These are phyloP conservation scores for Nomia melanderi DNA, from an alignment of 1,140 invertebrate species.

Conservation along the genomic window DNA sequence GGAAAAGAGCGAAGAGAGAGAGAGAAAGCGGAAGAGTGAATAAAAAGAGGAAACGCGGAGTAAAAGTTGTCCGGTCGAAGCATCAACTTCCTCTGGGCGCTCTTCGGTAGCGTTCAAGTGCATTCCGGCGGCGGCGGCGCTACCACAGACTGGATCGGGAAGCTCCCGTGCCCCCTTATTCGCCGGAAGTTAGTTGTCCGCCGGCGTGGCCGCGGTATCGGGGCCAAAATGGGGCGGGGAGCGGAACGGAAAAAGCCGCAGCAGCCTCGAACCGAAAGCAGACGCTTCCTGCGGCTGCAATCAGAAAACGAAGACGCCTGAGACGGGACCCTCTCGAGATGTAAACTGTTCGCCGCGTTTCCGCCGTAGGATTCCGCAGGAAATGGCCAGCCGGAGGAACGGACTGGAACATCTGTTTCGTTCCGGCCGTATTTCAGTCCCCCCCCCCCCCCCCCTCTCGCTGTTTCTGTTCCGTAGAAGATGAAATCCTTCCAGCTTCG, in stretches of 20 bases:
- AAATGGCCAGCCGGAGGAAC: constrained; percentile 55
- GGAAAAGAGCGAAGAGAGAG: too few relatives aligned
- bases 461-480: too few relatives aligned
- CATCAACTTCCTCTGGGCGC: constrained; percentile 1
- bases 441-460: too few relatives aligned
- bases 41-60: neutral
- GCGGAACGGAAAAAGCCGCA: neutral
- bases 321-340: constrained; percentile 35
- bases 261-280: too few relatives aligned
- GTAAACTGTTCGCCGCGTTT: constrained; percentile 71
- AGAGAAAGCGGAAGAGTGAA: neutral
- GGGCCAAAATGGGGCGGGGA: constrained; percentile 1
- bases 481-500: too few relatives aligned
- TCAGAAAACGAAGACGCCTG: constrained; percentile 13
- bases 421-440: too few relatives aligned
- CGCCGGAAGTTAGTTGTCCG: constrained; percentile 15
- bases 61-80: constrained; percentile 2
- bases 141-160: neutral
- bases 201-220: neutral
- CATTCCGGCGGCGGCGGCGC: neutral
- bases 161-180: neutral
- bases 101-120: neutral
- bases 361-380: constrained; percentile 46
- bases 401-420: constrained; percentile 5
- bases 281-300: constrained; percentile 5